Evolutionary conservation across 2,113 vertebrate genomes (phyloP), one percentile per base, ranked within the genome.

Genomic region (Upupa epops): DNA sequence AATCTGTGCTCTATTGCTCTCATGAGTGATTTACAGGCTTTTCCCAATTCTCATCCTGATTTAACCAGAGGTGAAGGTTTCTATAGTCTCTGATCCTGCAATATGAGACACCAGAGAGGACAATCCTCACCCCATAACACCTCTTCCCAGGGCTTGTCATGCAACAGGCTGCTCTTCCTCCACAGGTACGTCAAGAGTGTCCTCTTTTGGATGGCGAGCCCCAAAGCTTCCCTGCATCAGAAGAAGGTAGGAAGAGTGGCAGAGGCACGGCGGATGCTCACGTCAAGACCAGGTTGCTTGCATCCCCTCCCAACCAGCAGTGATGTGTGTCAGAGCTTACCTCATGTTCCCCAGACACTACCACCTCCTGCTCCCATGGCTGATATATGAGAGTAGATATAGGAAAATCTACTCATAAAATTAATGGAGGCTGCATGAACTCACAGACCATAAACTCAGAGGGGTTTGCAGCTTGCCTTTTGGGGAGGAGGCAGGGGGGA

Each of bases 391-490:
- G 89, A 95, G 84, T 40, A 93, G 83, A 91, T 85, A 66, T 6
- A 83, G 78, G 82, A 77, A 95, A 94, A 77, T 74, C 74, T 88
- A 68, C 56, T 86, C 83, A 66, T 92, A 90, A 96, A 91, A 76
- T 83, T 92, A 95, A 92, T 82, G 85, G 78, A 89, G 86, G 73
- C 88, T 95, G 73, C 66, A 60, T 95, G 94, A 92, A 88, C 83
- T 95, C 86, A 55, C 90, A 95, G 92, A 81, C 75, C 71, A 63
- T 92, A 96, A 95, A 90, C 83, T 90, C 90, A 65, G 82, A 89
- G 61, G 80, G 83, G 79, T 60, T 87, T 94, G 92, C 55, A 85
- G 83, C 81, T 90, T 83, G 63, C 49, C 52, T 92, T 84, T 77
- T 0, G 12, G 24, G 71, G 40, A 78, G 66, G 22, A 71, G 81